phyloP scores from a whole-genome alignment of 1,140 invertebrate genomes.

The Drosophila tani region DNA sequence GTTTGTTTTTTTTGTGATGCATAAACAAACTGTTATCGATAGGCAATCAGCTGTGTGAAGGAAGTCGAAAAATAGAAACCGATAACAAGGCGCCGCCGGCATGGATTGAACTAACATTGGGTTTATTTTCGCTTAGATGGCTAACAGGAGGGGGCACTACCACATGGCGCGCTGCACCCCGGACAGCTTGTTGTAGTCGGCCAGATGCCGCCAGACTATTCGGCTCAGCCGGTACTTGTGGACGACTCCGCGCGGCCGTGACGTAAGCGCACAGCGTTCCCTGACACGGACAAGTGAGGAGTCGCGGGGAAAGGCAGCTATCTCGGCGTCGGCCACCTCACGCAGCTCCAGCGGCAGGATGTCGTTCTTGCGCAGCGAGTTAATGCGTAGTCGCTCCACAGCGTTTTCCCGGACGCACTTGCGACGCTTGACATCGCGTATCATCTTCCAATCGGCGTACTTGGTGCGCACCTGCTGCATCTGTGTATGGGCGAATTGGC shows the following conservation, averaged over 20 bases:
- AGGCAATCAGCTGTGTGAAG: constrained; percentile 28
- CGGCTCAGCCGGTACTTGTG: constrained; percentile 93
- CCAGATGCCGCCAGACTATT: constrained; percentile 94
- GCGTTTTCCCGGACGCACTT: constrained; percentile 90
- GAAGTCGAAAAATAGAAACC: neutral
- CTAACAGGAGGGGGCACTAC: constrained; percentile 83
- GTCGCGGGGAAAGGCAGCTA: constrained; percentile 91
- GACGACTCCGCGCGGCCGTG: constrained; percentile 90
- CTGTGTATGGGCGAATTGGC: constrained; percentile 58
- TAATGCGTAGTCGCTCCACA: constrained; percentile 89
- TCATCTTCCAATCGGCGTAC: constrained; percentile 92
- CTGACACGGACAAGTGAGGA: constrained; percentile 88
- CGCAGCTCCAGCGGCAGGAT: constrained; percentile 92
- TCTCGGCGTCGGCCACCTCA: constrained; percentile 90
- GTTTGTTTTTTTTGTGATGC: constrained; percentile 1
- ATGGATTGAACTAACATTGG: constrained; percentile 4
- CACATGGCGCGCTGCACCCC: constrained; percentile 96
- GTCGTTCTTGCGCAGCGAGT: constrained; percentile 92
- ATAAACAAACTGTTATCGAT: constrained; percentile 33
- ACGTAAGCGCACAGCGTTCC: constrained; percentile 92
- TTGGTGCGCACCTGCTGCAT: constrained; percentile 89
- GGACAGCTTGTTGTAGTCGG: constrained; percentile 95
- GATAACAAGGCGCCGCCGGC: constrained; percentile 10
- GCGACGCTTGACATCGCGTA: constrained; percentile 92
- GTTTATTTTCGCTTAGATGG: constrained; percentile 31